phyloP scores from a whole-genome alignment of 2,888 invertebrate genomes.

The Listrodromus nycthemerus region DNA sequence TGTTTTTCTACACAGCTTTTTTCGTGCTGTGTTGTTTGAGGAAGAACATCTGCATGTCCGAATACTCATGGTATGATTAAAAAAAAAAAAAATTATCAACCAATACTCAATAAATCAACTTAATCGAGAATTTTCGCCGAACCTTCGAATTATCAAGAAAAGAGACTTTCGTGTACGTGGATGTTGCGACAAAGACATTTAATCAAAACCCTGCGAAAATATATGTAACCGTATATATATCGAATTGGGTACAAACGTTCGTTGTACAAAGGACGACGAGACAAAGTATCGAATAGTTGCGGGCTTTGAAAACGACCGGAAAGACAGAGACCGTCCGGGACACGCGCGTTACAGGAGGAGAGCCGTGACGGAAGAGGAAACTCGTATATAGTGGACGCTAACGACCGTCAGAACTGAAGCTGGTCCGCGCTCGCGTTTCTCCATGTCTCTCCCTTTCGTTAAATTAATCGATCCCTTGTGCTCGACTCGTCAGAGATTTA shows the following conservation, averaged over 20 bases:
- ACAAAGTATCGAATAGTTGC: constrained; percentile 41
- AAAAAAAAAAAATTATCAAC: not conserved
- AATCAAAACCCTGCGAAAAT: constrained; percentile 39
- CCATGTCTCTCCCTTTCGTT: constrained; percentile 26
- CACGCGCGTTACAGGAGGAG: constrained; percentile 50
- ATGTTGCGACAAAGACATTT: constrained; percentile 39
- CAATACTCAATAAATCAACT: not conserved
- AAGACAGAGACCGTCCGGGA: constrained; percentile 64
- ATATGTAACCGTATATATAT: constrained; percentile 44
- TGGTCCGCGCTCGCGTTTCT: constrained; percentile 21
- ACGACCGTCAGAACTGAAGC: constrained; percentile 62
- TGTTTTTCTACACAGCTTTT: not conserved
- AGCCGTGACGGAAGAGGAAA: constrained; percentile 63
- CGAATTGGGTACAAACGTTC: constrained; percentile 41
- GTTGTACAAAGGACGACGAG: constrained; percentile 27
- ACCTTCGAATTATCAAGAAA: constrained; percentile 11
- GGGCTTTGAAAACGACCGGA: constrained; percentile 62
- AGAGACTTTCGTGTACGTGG: not conserved
- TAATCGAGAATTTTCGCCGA: not conserved
- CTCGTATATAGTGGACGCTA: constrained; percentile 58
- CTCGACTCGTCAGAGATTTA: constrained; percentile 59
- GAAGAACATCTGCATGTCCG: not conserved
- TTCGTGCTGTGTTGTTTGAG: not conserved
- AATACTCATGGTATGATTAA: not conserved
- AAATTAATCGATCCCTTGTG: constrained; percentile 64